Percentiles rank a stretch among this genome's conserved stretches.
phyloP scores from a whole-genome alignment of 2,888 invertebrate species.

The Galerucella nymphaeae region DNA sequence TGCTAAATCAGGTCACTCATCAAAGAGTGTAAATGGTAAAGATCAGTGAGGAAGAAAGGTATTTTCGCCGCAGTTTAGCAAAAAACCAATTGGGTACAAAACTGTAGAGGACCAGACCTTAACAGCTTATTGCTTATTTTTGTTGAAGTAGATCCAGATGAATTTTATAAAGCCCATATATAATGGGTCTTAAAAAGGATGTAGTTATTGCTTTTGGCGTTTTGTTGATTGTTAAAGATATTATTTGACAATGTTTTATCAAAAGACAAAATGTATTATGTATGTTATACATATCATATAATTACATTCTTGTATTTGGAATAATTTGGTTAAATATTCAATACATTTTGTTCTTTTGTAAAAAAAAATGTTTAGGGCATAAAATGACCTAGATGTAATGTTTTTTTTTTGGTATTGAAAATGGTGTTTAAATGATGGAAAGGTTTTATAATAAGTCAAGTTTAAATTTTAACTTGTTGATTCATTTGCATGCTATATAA shows the following conservation, averaged over 20 bases:
- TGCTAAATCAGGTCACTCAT: conserved; percentile 17
- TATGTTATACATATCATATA: background rate
- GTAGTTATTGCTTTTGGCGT: conserved; percentile 26
- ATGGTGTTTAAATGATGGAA: background rate
- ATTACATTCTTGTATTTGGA: too few relatives aligned
- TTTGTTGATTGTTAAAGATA: background rate
- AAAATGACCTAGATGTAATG: background rate
- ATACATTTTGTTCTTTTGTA: background rate
- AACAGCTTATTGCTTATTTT: conserved; percentile 38
- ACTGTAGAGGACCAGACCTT: conserved; percentile 41
- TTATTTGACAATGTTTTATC: background rate
- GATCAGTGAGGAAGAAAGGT: conserved; percentile 37
- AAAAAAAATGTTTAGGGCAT: background rate
- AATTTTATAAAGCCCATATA: conserved; percentile 27
- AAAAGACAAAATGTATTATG: background rate
- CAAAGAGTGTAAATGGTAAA: conserved; percentile 34
- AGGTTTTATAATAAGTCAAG: too few relatives aligned
- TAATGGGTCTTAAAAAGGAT: conserved; percentile 26
- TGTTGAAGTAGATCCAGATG: conserved; percentile 25
- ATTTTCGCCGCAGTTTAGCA: conserved; percentile 31
- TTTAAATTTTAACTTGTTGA: too few relatives aligned
- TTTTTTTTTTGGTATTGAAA: background rate
- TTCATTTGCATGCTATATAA: background rate
- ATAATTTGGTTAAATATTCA: background rate
- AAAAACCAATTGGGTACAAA: conserved; percentile 35